Evolutionary conservation across 2,888 invertebrate species (phyloP).

Genomic region (Parnassius apollo): DNA sequence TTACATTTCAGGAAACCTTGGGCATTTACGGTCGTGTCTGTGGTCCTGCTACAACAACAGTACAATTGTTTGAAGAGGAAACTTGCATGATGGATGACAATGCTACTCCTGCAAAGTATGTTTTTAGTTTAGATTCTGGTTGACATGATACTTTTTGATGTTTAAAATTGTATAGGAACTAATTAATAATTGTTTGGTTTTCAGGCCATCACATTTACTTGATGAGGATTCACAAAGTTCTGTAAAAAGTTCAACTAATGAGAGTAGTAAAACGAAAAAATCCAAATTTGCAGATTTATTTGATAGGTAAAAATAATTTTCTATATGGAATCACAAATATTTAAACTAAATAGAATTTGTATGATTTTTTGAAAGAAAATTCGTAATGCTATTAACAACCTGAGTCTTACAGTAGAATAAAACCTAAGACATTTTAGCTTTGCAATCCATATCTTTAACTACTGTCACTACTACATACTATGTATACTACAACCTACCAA

Average conservation of each 20-base stretch:
- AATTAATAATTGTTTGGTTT: constrained; percentile 31
- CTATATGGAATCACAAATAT: background rate
- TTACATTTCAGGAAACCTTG: constrained; percentile 63
- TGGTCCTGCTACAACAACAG: constrained; percentile 73
- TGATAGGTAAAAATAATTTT: constrained; percentile 57
- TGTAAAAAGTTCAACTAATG: constrained; percentile 88
- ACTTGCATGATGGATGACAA: constrained; percentile 89
- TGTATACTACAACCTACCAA: too few species aligned
- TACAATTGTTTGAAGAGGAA: constrained; percentile 86
- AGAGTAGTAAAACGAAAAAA: constrained; percentile 78
- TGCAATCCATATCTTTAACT: too few species aligned
- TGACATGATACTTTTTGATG: too few species aligned
- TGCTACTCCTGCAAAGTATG: constrained; percentile 74
- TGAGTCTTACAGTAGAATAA: too few species aligned
- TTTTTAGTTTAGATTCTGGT: constrained; percentile 19
- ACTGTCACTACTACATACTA: too few species aligned
- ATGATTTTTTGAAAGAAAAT: background rate
- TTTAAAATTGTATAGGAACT: background rate
- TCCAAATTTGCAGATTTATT: constrained; percentile 74
- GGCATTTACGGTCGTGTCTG: constrained; percentile 76
- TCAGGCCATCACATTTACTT: constrained; percentile 71
- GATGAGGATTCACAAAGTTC: constrained; percentile 93
- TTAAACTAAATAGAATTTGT: background rate
- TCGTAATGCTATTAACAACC: too few species aligned
- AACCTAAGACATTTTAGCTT: too few species aligned